Percentiles rank a stretch among this genome's conserved stretches.
Evolutionary conservation across 2,113 vertebrate species (phyloP).

Genomic region (Perca schrenkii): DNA sequence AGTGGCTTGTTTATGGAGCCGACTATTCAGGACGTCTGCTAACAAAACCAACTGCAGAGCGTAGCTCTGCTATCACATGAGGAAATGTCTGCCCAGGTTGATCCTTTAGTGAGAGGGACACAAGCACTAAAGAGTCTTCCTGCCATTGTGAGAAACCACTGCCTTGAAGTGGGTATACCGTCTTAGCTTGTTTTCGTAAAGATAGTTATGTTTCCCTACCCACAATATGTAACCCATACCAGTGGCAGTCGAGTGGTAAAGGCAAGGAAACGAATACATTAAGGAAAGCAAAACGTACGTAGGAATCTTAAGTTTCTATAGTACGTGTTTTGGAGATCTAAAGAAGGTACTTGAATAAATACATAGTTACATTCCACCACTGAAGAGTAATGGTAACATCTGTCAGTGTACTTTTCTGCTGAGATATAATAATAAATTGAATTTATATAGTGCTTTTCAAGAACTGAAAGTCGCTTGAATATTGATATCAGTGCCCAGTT

Average conservation of each 20-base stretch:
- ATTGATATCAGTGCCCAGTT: no score
- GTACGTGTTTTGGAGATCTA: no score
- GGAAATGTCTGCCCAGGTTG: conserved; percentile 73
- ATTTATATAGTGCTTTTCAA: no score
- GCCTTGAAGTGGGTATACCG: conserved; percentile 26
- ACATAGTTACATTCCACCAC: no score
- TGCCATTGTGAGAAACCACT: conserved; percentile 79
- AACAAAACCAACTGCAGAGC: conserved; percentile 43
- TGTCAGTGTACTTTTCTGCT: no score
- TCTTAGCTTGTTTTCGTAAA: conserved; percentile 43
- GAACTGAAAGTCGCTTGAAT: no score
- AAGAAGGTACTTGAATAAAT: no score
- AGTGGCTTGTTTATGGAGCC: conserved; percentile 56
- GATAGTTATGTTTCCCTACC: conserved; percentile 35
- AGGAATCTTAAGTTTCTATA: no score
- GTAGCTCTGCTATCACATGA: conserved; percentile 55
- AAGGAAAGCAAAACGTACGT: background rate
- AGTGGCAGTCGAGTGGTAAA: background rate
- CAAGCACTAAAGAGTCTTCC: conserved; percentile 69
- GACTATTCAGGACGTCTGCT: conserved; percentile 45
- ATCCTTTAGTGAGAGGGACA: conserved; percentile 44
- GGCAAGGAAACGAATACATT: conserved; percentile 20
- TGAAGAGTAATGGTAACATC: no score
- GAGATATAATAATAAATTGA: no score
- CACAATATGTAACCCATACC: background rate